Base-by-base conservation (phyloP, 92 coral and sea anemone genomes). In the Micromussa lordhowensis region DNA sequence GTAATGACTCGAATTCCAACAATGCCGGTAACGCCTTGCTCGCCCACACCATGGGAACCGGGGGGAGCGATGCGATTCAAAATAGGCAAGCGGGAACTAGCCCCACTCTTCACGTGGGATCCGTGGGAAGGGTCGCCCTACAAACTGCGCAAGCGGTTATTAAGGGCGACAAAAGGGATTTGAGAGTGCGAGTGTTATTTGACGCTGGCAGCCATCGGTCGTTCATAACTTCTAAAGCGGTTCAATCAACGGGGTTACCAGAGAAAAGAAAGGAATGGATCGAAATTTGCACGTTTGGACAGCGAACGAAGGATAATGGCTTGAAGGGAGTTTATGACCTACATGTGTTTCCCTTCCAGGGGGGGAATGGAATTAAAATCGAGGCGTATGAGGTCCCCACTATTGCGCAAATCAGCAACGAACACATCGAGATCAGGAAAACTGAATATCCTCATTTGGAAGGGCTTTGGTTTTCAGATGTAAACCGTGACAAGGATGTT, bases 391-490 rank as follows among this genome's bases (percentile, higher is more conserved):
- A 78, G 75, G 85, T 79, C 48, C 92, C 92, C 32, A 72, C 68
- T 18, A 90, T 90, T 51, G 82, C 85, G 21, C 44, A 61, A 28
- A 63, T 70, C 57, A 32, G 63, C 53, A 84, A 77, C 80, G 87
- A 69, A 40, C 87, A 87, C 35, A 30, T 91, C 30, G 95, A 93
- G 55, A 29, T 68, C 22, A 88, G 38, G 29, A 86, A 83, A 73
- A 63, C 63, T 35, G 73, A 93, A 10, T 93, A 75, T 79, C 63
- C 95, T 32, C 91, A 93, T 57, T 74, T 93, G 18, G 51, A 80
- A 13, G 88, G 84, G 17, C 44, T 93, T 8, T 93, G 95, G 95
- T 90, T 90, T 36, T 93, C 93, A 4, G 95, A 93, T 63, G 92
- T 93, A 2, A 80, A 89, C 61, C 84, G 66, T 18, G 32, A 58